These are phyloP conservation scores for Anniella stebbinsi DNA, from an alignment of 2,797 vertebrate species.

Conservation along the genomic window DNA sequence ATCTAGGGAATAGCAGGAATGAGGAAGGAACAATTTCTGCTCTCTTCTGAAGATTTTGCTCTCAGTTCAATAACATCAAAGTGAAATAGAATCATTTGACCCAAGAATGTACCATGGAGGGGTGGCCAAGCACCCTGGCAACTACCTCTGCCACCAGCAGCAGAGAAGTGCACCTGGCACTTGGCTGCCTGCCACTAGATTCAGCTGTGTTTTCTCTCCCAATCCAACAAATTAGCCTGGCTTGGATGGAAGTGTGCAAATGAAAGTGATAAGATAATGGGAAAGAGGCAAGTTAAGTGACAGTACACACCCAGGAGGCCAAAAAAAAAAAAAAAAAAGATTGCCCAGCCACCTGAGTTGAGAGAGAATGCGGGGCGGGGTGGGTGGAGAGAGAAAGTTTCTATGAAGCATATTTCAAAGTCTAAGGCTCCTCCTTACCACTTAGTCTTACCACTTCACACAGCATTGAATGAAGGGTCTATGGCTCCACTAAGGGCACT, in stretches of 20 bases:
- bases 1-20: background rate
- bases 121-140: background rate
- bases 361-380: background rate
- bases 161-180: background rate
- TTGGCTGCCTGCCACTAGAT: background rate
- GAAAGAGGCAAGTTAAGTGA: background rate
- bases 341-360: background rate
- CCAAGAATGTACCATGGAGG: background rate
- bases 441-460: background rate
- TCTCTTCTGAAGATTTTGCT: background rate
- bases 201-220: background rate
- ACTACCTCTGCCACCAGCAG: background rate
- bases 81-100: background rate
- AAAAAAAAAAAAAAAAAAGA: background rate
- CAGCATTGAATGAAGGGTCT: background rate
- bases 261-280: background rate
- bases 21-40: background rate
- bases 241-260: background rate
- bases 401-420: background rate
- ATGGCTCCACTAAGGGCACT: background rate
- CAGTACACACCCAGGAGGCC: background rate
- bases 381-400: background rate
- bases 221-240: background rate
- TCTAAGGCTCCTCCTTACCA: background rate
- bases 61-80: no score